Evolutionary conservation across 1,140 invertebrate genomes (phyloP), one percentile per base, ranked within the genome.

Genomic region (Lordiphosa stackelbergi): DNA sequence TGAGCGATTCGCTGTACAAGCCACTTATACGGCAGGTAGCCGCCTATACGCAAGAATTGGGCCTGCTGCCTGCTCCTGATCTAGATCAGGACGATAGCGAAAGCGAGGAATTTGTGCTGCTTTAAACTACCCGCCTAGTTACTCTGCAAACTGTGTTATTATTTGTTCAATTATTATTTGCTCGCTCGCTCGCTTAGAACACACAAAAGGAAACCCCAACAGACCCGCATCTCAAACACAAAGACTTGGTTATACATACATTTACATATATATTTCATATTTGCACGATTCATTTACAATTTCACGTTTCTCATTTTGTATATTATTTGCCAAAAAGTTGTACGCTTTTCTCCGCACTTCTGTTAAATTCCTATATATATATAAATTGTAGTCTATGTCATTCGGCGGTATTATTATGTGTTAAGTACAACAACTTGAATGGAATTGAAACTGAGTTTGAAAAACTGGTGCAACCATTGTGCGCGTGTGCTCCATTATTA

Each of bases 71-170:
- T 2, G 5, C 63, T 22, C 48, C 54, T 68, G 88, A 89, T 34
- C 87, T 89, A 38, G 91, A 92, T 61, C 90, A 90, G 85, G 91
- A 92, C 85, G 91, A 93, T 66, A 89, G 92, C 69, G 93, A 93
- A 79, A 92, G 91, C 56, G 93, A 94, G 79, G 93, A 94, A 78
- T 94, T 94, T 89, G 93, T 92, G 61, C 88, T 92, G 84, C 78
- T 92, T 37, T 84, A 85, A 46, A 49, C 12, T 8, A 46, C 12
- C 53, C 53, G 45, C 41, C 41, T 40, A 51, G 45, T 58, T 60
- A 49, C 55, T 63, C 54, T 71, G 54, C 43, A 58, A 62, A 60
- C 78, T 81, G 78, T 83, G 77, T 79, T 79, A 81, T 53, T n/a
- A 52, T 63, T 61, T 56, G 34, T 45, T 65, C 56, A 68, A 24